Percentiles rank a stretch among this genome's conserved stretches.
These are phyloP conservation scores for Hirtodrosophila trivittata DNA, from an alignment of 2,888 invertebrate species.

Conservation along the genomic window DNA sequence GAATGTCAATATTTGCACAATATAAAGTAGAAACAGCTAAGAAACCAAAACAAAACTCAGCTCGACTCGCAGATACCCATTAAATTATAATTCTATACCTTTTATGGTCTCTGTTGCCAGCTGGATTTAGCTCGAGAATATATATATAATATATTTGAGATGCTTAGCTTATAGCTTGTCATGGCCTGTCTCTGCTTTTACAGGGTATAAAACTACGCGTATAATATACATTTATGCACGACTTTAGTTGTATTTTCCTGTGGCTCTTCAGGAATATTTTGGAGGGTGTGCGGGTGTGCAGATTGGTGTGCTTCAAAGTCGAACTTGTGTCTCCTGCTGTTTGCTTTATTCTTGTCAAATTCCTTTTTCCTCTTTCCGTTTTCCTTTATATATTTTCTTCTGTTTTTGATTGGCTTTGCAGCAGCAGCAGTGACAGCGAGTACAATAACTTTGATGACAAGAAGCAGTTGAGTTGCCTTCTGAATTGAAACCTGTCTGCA, in stretches of 20 bases:
- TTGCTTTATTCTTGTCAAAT: slow-evolving; percentile 45
- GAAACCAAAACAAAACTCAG: neutral
- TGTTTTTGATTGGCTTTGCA: slow-evolving; percentile 38
- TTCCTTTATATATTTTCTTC: neutral
- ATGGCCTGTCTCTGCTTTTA: neutral
- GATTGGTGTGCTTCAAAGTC: slow-evolving; percentile 19
- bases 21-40: slow-evolving; percentile 72
- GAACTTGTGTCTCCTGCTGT: slow-evolving; percentile 48
- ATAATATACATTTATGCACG: slow-evolving; percentile 38
- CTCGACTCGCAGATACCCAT: neutral
- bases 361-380: slow-evolving; percentile 1
- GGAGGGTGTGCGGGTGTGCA: neutral
- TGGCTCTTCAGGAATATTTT: neutral
- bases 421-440: slow-evolving; percentile 5
- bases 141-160: too few relatives aligned
- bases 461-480: slow-evolving; percentile 2
- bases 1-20: slow-evolving; percentile 81
- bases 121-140: too few relatives aligned
- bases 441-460: slow-evolving; percentile 6
- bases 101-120: too few relatives aligned
- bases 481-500: slow-evolving; percentile 20
- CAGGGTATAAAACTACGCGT: slow-evolving; percentile 36
- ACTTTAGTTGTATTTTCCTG: neutral
- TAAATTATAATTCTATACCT: neutral
- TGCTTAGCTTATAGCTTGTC: too few relatives aligned